Evolutionary conservation across 2,888 invertebrate species (phyloP).

Genomic region (Gibbula magus): DNA sequence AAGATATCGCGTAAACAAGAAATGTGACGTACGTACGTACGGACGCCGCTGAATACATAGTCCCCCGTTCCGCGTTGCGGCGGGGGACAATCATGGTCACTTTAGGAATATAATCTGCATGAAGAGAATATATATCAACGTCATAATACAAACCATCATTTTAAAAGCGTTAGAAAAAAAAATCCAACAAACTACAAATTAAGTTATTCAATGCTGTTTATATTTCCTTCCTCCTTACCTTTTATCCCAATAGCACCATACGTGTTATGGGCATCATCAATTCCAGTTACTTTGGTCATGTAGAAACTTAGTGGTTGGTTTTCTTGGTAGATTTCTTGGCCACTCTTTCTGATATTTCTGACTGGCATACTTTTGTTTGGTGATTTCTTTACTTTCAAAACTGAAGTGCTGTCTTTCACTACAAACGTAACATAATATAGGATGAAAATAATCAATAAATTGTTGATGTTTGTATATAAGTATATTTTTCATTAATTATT

Average conservation of each 20-base stretch:
- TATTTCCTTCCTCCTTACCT: conserved; percentile 66
- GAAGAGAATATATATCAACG: no score
- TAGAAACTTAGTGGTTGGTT: conserved; percentile 68
- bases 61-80: no score
- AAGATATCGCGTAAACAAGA: no score
- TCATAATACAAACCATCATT: no score
- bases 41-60: no score
- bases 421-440: background rate
- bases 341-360: conserved; percentile 33
- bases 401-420: background rate
- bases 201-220: no score
- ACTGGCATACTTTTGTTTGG: background rate
- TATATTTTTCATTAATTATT: background rate
- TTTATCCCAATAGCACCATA: conserved; percentile 65
- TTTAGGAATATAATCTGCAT: no score
- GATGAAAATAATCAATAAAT: background rate
- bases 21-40: no score
- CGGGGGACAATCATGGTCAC: no score
- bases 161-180: no score
- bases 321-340: conserved; percentile 41
- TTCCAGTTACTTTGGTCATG: conserved; percentile 72
- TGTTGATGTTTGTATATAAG: background rate
- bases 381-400: background rate
- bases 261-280: conserved; percentile 63
- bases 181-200: no score